Evolutionary conservation across 1,140 invertebrate species (phyloP), one percentile per base, ranked within the genome.

Genomic region (Drosophila arizonae): DNA sequence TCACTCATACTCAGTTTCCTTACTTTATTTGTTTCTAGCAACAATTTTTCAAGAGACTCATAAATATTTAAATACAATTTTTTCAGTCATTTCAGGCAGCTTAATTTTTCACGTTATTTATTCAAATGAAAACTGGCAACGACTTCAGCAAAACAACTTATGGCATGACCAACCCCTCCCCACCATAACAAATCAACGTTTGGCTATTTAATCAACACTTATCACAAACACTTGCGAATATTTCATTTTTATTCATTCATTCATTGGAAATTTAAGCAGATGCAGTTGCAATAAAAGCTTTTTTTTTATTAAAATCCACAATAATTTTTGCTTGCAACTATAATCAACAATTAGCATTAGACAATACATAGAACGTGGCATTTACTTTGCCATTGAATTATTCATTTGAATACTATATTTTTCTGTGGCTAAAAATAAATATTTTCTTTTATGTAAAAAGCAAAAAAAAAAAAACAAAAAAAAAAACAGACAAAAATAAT

Each of bases 341-440:
- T 13, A 9, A 45, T 43, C 11, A 54, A 66, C 26, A 63, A 62
- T 39, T 36, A 36, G 10, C 4, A 30, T 3, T 30, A 6, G 6
- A 30, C 4, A 4, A 30, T 30, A 8, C 28, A 30, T 28, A 30
- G 28, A 30, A 8, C 28, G 43, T 43, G 30, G 58, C 30, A 61
- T 58, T 30, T 24, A 52, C 9, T 15, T 26, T 33, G 26, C 51
- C 61, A 48, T 63, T 58, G 58, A 70, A 70, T 70, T 41, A 74
- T 70, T 74, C 60, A 74, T 64, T 70, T 63, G 13, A 68, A 52
- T 56, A 30, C 13, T 39, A 3, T 43, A n/a, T 62, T n/a, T 33
- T 33, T 2, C 11, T 63, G 24, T 63, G 21, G 33, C n/a, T 48
- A 28, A 41, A 39, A 52, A 41, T 30, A 30, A 45, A 46, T 30